These are phyloP conservation scores for Myotis yumanensis DNA, from an alignment of 2,113 vertebrate genomes.

Conservation along the genomic window DNA sequence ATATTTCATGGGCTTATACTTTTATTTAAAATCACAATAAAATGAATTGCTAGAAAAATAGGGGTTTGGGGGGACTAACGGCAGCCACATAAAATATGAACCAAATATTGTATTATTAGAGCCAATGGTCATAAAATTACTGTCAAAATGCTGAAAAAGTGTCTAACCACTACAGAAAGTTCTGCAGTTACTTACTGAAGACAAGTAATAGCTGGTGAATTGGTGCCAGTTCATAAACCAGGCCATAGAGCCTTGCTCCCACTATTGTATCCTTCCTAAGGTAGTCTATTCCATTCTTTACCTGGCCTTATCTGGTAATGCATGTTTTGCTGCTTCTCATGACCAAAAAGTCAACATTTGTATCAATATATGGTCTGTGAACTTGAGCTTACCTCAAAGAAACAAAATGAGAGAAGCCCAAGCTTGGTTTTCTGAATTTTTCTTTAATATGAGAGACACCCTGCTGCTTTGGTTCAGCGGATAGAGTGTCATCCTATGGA, in stretches of 20 bases:
- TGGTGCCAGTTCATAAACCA: neutral
- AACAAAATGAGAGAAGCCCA: neutral
- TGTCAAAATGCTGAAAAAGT: neutral
- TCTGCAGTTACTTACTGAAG: neutral
- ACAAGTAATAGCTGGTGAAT: neutral
- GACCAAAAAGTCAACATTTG: neutral
- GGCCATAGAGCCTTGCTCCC: fast-evolving
- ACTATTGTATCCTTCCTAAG: neutral
- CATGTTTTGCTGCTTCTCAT: neutral
- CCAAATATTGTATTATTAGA: neutral
- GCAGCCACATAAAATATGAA: neutral
- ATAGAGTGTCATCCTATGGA: no score
- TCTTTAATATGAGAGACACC: neutral
- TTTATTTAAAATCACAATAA: slow-evolving; percentile 25
- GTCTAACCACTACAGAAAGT: neutral
- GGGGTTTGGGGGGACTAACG: neutral
- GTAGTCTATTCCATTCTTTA: neutral
- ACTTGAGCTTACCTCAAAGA: neutral
- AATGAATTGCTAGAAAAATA: neutral
- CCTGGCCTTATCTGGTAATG: neutral
- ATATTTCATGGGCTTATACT: neutral
- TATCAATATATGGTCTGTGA: neutral
- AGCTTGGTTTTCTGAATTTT: neutral
- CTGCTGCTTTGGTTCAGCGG: no score
- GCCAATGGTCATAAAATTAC: neutral